Conservation (phyloP, 2,797 vertebrate genomes). For the Acanthornis magna region DNA sequence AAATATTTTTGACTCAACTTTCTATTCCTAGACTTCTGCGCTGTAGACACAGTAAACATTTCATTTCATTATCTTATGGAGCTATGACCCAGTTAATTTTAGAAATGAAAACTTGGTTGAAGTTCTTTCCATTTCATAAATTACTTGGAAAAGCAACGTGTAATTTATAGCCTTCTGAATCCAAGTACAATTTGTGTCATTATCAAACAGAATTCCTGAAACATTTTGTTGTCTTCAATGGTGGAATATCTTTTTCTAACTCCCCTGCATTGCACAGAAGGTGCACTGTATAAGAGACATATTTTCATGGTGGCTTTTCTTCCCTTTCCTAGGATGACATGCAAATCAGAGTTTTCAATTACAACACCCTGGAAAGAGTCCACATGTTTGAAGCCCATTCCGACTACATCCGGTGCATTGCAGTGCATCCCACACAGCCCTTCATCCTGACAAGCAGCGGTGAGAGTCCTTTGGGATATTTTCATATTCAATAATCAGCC, state of each 20-base stretch:
- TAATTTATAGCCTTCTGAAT: background rate
- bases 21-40: background rate
- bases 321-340: conserved; percentile 88
- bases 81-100: background rate
- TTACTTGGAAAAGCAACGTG: background rate
- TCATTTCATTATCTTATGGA: background rate
- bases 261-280: background rate
- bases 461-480: conserved; percentile 59
- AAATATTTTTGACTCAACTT: background rate
- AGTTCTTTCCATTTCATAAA: background rate
- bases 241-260: background rate
- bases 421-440: conserved; percentile 97
- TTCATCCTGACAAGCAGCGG: conserved; percentile 98
- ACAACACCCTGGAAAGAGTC: conserved; percentile 95
- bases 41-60: background rate
- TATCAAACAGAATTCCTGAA: background rate
- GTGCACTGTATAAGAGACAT: background rate
- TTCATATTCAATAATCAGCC: background rate
- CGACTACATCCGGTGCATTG: conserved; percentile 97
- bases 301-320: background rate
- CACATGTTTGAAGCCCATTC: conserved; percentile 99
- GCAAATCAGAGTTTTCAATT: conserved; percentile 98
- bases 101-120: background rate
- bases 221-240: background rate
- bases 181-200: background rate